Conservation (phyloP, 2,113 vertebrate species). For the Thunnus maccoyii region DNA sequence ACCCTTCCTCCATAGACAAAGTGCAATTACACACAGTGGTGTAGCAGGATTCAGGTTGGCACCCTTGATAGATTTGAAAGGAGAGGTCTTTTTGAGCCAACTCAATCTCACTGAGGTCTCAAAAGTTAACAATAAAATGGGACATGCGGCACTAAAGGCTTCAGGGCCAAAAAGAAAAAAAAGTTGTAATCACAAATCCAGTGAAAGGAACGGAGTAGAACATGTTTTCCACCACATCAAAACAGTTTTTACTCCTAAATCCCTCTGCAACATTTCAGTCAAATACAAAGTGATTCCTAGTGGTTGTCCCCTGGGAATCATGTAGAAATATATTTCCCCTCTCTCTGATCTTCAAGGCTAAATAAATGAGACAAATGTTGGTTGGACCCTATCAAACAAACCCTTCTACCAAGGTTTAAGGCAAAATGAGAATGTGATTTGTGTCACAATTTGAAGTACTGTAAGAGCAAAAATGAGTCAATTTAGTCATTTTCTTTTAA, state of each 20-base stretch:
- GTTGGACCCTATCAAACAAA: constrained; percentile 57
- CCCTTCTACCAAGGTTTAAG: constrained; percentile 28
- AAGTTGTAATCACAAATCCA: constrained; percentile 63
- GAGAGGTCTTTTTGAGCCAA: constrained; percentile 75
- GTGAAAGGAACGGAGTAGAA: constrained; percentile 66
- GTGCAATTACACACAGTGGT: constrained; percentile 68
- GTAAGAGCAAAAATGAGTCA: not conserved
- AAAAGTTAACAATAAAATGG: constrained; percentile 72
- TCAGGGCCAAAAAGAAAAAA: constrained; percentile 41
- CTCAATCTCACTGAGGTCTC: constrained; percentile 77
- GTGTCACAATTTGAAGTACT: constrained; percentile 12
- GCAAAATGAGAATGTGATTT: constrained; percentile 36
- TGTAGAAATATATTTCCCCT: constrained; percentile 20
- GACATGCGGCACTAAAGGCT: constrained; percentile 62
- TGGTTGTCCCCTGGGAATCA: constrained; percentile 51
- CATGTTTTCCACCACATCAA: constrained; percentile 70
- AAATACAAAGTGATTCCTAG: constrained; percentile 65
- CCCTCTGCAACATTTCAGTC: constrained; percentile 59
- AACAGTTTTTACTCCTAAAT: constrained; percentile 57
- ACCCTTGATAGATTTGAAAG: constrained; percentile 72
- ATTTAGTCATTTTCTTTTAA: constrained; percentile 16
- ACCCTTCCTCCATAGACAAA: constrained; percentile 55
- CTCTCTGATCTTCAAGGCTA: constrained; percentile 56
- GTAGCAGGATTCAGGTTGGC: constrained; percentile 66
- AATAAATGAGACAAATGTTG: constrained; percentile 65